Evolutionary conservation across 2,888 invertebrate genomes (phyloP), one percentile per base, ranked within the genome.

Genomic region (Gisinianus flammeolus): DNA sequence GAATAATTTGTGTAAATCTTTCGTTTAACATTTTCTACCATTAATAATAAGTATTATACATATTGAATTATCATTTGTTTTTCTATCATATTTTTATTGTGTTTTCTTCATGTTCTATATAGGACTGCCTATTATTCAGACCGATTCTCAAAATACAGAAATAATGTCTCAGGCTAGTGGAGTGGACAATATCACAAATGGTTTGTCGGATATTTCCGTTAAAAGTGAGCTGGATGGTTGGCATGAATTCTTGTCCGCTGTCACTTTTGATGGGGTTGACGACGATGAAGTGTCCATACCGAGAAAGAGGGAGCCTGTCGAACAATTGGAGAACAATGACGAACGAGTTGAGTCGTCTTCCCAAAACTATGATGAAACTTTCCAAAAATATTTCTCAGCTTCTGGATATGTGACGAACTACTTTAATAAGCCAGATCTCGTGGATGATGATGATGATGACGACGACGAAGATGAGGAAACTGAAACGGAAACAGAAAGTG

Each of bases 391-490:
- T 66, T 74, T 74, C 35, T 74, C 74, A 24, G 22, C 74, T 1
- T 64, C 74, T 28, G 74, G 74, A 12, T 74, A 74, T 24, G 74
- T 74, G 10, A 66, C 74, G 1, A 74, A 66, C 28, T 74, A 74
- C 26, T 62, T 74, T 26, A 33, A 64, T 66, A 5, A 66, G 30
- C 28, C 10, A n/a, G n/a, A 31, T 67, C 10, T 12, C 2, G 28
- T 28, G 16, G n/a, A n/a, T 16, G 30, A 67, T 31, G 26, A 26
- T 5, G n/a, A 67, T 10, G 67, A 67, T 5, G 30, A 28, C 0
- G n/a, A 58, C 22, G 58, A 58, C 22, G 58, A 58, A 5, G 44
- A 44, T 44, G 44, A 44, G 2, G 44, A 44, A 44, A 44, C 19
- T 2, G 44, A 44, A 44, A 19, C 2, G 2, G 44, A 44, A 44